These are phyloP conservation scores for Parnassius smintheus DNA, from an alignment of 2,888 invertebrate genomes.

Conservation along the genomic window DNA sequence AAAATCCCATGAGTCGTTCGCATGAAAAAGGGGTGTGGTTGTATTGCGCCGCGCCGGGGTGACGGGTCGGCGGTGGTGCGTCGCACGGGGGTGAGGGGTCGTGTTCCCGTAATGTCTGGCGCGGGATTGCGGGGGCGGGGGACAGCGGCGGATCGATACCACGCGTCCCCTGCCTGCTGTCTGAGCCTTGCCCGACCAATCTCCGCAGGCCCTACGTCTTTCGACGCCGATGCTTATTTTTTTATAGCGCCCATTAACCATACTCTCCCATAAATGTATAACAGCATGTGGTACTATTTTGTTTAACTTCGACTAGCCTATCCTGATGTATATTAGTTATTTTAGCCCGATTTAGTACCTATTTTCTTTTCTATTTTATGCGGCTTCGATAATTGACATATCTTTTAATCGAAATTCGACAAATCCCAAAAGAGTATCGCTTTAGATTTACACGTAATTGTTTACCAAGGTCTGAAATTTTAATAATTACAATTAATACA, in stretches of 20 bases:
- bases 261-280: constrained; percentile 75
- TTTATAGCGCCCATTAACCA: constrained; percentile 75
- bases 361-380: constrained; percentile 25
- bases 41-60: constrained; percentile 54
- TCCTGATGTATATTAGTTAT: constrained; percentile 20
- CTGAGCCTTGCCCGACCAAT: constrained; percentile 55
- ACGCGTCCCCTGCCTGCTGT: constrained; percentile 47
- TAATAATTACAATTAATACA: too few relatives aligned
- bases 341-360: constrained; percentile 32
- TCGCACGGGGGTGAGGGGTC: constrained; percentile 47
- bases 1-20: constrained; percentile 76
- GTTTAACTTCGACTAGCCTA: constrained; percentile 26
- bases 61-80: constrained; percentile 51
- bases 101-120: constrained; percentile 70
- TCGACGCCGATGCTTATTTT: constrained; percentile 78
- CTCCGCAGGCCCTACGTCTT: constrained; percentile 78
- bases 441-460: too few relatives aligned
- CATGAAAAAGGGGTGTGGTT: constrained; percentile 77
- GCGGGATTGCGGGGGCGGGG: constrained; percentile 44
- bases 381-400: too few relatives aligned
- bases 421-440: too few relatives aligned
- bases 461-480: too few relatives aligned
- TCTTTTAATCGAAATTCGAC: too few relatives aligned
- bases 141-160: constrained; percentile 42
- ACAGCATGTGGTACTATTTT: constrained; percentile 61